A percentile compares a stretch with the other conserved stretches of the same genome.
Conservation (phyloP, 35 echinoderm and acorn worm genomes). For the Apostichopus californicus region DNA sequence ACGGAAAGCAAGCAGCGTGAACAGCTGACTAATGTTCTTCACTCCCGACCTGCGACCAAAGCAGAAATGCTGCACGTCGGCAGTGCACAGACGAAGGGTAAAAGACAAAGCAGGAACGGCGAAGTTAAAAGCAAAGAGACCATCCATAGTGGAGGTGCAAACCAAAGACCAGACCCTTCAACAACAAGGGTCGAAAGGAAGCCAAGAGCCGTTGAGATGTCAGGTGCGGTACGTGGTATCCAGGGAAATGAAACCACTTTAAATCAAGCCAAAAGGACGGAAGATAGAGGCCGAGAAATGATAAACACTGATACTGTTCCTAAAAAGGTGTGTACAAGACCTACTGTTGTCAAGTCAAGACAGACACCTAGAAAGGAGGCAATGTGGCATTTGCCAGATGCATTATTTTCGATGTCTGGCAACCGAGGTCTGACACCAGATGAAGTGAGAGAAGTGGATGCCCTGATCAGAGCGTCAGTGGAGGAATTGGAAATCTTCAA, state of each 20-base stretch:
- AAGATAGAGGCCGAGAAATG: background rate
- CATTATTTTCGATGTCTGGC: background rate
- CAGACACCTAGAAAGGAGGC: background rate
- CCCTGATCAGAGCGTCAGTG: background rate
- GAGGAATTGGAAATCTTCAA: background rate
- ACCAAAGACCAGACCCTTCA: background rate
- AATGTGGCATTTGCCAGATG: conserved; percentile 3
- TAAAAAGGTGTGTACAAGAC: background rate
- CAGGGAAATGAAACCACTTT: background rate
- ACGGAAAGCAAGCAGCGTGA: background rate
- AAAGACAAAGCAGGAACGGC: too few relatives aligned
- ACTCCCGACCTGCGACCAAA: too few relatives aligned
- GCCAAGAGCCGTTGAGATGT: background rate
- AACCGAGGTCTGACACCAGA: background rate
- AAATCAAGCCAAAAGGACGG: background rate
- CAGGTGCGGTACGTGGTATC: background rate
- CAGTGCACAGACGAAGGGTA: too few relatives aligned
- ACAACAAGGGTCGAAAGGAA: background rate
- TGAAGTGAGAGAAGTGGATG: background rate
- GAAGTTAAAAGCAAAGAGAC: background rate
- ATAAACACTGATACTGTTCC: background rate
- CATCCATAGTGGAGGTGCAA: background rate
- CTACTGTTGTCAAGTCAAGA: conserved; percentile 18
- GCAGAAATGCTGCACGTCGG: too few relatives aligned
- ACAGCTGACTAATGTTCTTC: too few relatives aligned